Conservation (phyloP, 2,888 invertebrate genomes). For the Acleris cristana region DNA sequence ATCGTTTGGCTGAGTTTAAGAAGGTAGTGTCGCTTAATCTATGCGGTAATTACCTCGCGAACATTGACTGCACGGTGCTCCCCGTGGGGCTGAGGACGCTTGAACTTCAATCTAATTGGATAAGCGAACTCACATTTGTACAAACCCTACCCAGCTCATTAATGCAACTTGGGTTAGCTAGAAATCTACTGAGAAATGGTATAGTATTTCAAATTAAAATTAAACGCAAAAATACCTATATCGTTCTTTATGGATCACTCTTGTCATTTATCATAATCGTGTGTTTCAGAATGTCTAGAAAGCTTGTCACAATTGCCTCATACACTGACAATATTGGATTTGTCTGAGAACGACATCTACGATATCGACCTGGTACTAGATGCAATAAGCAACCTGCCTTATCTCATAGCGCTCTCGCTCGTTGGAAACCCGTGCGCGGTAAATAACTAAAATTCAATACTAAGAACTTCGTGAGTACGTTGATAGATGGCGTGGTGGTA, state of each 20-base stretch:
- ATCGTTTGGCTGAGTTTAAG: constrained; percentile 59
- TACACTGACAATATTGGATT: constrained; percentile 70
- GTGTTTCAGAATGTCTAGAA: constrained; percentile 54
- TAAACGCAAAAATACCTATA: too few relatives aligned
- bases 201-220: constrained; percentile 20
- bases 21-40: constrained; percentile 74
- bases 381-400: constrained; percentile 59
- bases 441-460: constrained; percentile 35
- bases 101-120: constrained; percentile 79
- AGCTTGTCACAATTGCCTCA: constrained; percentile 54
- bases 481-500: constrained; percentile 53
- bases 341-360: constrained; percentile 85
- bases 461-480: constrained; percentile 27
- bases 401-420: constrained; percentile 72
- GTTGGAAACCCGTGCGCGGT: constrained; percentile 85
- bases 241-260: background rate
- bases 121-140: constrained; percentile 58
- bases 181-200: constrained; percentile 73
- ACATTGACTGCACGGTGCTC: constrained; percentile 61
- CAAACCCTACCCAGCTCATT: constrained; percentile 65
- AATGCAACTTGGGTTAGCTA: constrained; percentile 78
- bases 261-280: background rate
- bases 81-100: constrained; percentile 68
- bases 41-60: constrained; percentile 66
- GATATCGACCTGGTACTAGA: constrained; percentile 68